Percentiles rank a stretch among this genome's conserved stretches.
Evolutionary conservation across 1,140 invertebrate species (phyloP).

Genomic region (Globodera ellingtonae): DNA sequence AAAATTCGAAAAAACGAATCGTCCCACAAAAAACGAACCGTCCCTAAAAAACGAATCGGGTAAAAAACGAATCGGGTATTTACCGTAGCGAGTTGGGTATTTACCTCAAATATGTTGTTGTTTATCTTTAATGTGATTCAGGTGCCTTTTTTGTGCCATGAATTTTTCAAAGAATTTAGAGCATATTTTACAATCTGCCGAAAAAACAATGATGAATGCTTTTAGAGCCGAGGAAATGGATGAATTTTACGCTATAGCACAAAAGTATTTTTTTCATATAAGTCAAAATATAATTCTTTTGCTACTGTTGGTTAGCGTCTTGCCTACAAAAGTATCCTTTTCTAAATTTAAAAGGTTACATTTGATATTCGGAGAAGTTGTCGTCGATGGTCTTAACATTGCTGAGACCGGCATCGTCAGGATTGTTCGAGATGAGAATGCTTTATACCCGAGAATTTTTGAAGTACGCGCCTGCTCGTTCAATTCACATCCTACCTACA

Average conservation of each 20-base stretch:
- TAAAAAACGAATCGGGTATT: no score
- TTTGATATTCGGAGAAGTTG: conserved; percentile 11
- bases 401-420: conserved; percentile 20
- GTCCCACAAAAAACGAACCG: no score
- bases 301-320: not conserved
- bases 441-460: conserved; percentile 6
- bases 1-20: no score
- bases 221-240: not conserved
- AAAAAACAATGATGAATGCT: not conserved
- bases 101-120: no score
- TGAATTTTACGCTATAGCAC: conserved; percentile 10
- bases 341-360: not conserved
- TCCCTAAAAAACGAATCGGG: no score
- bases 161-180: not conserved
- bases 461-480: conserved; percentile 7
- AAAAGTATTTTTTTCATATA: not conserved
- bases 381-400: conserved; percentile 20
- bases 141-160: not conserved
- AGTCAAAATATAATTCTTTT: not conserved
- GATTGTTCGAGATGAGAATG: conserved; percentile 15
- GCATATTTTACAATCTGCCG: not conserved
- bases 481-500: conserved; percentile 4
- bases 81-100: no score
- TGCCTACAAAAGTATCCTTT: not conserved
- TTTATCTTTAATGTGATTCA: no score